Base-by-base conservation (phyloP, 2,797 vertebrate species). In the Heterohyrax brucei region DNA sequence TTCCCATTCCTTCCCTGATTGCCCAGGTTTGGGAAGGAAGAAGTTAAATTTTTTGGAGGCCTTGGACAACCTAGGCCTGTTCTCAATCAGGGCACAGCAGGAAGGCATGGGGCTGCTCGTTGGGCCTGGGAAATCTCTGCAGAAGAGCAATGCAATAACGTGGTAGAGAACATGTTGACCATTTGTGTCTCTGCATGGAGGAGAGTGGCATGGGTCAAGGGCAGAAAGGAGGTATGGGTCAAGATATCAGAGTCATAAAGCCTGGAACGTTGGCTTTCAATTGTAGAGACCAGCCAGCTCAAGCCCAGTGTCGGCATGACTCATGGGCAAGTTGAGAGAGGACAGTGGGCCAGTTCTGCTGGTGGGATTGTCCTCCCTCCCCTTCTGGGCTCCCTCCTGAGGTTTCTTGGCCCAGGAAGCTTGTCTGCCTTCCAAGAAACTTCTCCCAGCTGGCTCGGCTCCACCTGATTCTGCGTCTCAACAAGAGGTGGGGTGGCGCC, bases 81-180 rank as follows among this genome's bases (percentile, higher is more conserved):
- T 97, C 94, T 96, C 92, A 89, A 96, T 97, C 95, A 96, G 82
- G 76, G 62, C 91, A 39, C 83, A 82, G 94, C 73, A 68, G 93
- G 91, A 87, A 96, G 87, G 94, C 91, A 7, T 95, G 91, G 96
- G 83, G 95, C 82, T 78, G 89, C 75, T 84, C 73, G 72, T 78
- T 68, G 66, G 70, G 48, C 61, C 8, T 10, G 73, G 84, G 87
- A 82, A 64, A 91, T 66, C 68, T 88, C 68, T 66, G 93, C 59
- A 94, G 91, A 39, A 14, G 73, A 94, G 81, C 1, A 84, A 89
- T 94, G 91, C 70, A 85, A 85, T 76, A 33, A 70, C 48, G 84
- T 75, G 76, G 95, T 86, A 96, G 93, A 89, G 95, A 92, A 94
- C 87, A 77, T 2, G 10, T 61, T 80, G 94, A 88, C 68, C 18